phyloP scores from a whole-genome alignment of 2,113 vertebrate species.

The Tragelaphus imberbis region DNA sequence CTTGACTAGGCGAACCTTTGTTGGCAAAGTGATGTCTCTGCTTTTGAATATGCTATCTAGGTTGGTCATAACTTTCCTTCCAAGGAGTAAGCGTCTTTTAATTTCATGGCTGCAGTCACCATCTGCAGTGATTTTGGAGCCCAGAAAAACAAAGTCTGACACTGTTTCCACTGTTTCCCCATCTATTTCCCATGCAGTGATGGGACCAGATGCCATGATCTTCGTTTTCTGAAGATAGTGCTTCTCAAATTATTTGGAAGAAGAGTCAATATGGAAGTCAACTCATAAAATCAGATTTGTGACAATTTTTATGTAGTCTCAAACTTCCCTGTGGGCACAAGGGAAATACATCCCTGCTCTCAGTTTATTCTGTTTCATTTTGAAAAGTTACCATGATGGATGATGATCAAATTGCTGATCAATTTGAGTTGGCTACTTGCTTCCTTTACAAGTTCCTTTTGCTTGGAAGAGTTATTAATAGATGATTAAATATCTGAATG shows the following conservation, averaged over 20 bases:
- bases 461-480: neutral
- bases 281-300: neutral
- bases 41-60: no score
- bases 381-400: neutral
- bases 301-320: neutral
- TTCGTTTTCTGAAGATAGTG: neutral
- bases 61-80: no score
- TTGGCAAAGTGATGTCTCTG: no score
- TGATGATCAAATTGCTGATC: neutral
- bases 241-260: slow-evolving; percentile 8
- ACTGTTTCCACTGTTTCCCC: no score
- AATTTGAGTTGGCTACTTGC: neutral
- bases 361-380: neutral
- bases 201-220: no score
- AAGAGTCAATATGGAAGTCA: slow-evolving; percentile 4
- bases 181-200: no score
- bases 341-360: neutral
- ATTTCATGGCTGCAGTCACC: no score
- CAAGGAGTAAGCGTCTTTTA: no score
- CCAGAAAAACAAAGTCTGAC: no score
- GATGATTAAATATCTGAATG: neutral
- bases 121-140: no score
- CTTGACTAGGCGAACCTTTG: no score
- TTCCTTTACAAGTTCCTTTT: slow-evolving; percentile 8
- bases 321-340: neutral